phyloP scores from a whole-genome alignment of 2,888 invertebrate species.

The Meghimatium bilineatum region DNA sequence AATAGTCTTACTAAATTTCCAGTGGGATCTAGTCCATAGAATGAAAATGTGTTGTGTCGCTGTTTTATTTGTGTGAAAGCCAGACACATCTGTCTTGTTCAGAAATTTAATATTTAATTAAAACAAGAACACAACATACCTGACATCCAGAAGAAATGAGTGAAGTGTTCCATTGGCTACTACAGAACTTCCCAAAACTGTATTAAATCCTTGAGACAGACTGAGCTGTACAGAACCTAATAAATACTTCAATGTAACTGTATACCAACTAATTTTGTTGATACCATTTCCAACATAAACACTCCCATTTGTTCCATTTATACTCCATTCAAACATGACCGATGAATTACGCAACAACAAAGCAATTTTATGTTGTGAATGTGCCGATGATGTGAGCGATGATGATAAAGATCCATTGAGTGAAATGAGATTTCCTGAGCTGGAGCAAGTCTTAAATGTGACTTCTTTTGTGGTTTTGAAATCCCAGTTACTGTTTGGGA shows the following conservation, averaged over 20 bases:
- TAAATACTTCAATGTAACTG: conserved; percentile 30
- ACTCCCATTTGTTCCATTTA: not conserved
- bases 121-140: conserved; percentile 9
- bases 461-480: conserved; percentile 30
- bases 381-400: conserved; percentile 34
- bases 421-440: conserved; percentile 36
- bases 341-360: conserved; percentile 34
- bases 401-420: not conserved
- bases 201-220: not conserved
- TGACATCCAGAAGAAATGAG: conserved; percentile 15
- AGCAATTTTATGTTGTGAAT: conserved; percentile 10
- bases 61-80: too few relatives aligned
- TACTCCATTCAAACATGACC: conserved; percentile 39
- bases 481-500: conserved; percentile 41
- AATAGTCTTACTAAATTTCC: too few relatives aligned
- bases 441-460: conserved; percentile 44
- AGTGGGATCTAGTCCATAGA: too few relatives aligned
- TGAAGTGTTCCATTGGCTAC: conserved; percentile 42
- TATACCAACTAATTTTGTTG: conserved; percentile 42
- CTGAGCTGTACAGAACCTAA: conserved; percentile 20
- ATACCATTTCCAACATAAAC: conserved; percentile 31
- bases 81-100: too few relatives aligned
- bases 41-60: too few relatives aligned
- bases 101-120: too few relatives aligned
- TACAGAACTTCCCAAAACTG: not conserved